Evolutionary conservation across 2,797 vertebrate species (phyloP), one percentile per base, ranked within the genome.

Genomic region (Sebastes aleutianus): DNA sequence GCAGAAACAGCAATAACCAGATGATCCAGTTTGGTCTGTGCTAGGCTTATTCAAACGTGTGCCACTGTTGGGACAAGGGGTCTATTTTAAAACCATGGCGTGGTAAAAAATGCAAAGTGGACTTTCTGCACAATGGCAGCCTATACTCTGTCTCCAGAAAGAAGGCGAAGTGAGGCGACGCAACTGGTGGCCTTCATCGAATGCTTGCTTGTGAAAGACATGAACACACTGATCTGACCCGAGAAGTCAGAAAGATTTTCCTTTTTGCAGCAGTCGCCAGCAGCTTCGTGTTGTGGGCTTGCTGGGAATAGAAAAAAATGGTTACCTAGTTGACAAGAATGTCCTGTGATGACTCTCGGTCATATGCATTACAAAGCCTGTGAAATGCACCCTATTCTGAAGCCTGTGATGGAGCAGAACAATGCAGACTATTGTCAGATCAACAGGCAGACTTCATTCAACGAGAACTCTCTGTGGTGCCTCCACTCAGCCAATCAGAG

Each of bases 351-450:
- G 89, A 88, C 87, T 91, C 74, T 69, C 39, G 5, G 62, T 78
- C 81, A 92, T 94, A 93, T 93, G 91, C 94, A 94, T 94, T 82
- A 94, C 93, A 94, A 95, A 92, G 92, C 71, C 74, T 76, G 71
- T 89, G 87, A 90, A 93, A 92, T 71, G 70, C 76, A 80, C 57
- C 87, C 89, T 81, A 75, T 84, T 85, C 87, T 87, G 90, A 79
- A 89, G 90, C 76, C 90, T 90, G 80, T 81, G 91, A 91, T 89
- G 72, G 79, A 53, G 31, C 79, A 66, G 84, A 84, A 96, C 95
- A 96, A 96, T 93, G 87, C 82, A 5, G 79, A 85, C 92, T 83
- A 93, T 95, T 95, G 95, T 96, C 89, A 86, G 78, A 92, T 90
- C 86, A 88, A 88, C 89, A 87, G 87, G 89, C 84, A 69, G 88